Conservation (phyloP, 1,140 invertebrate genomes). For the Brachionus asplanchnoidis region DNA sequence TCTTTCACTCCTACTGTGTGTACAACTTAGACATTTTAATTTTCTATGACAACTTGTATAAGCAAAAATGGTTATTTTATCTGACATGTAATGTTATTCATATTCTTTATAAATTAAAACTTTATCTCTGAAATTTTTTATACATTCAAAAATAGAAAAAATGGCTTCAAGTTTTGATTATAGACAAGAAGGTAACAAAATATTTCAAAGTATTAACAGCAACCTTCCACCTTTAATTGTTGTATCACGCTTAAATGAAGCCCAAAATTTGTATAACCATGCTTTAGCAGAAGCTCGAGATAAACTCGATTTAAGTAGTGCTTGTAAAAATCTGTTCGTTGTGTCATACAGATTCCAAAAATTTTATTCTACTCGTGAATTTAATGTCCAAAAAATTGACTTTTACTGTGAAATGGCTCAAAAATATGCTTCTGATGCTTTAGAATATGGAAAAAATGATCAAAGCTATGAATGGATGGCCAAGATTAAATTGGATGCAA, state of each 20-base stretch:
- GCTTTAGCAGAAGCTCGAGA: background rate
- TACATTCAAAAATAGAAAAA: too few relatives aligned
- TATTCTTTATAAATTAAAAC: too few relatives aligned
- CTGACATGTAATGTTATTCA: too few relatives aligned
- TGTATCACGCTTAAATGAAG: background rate
- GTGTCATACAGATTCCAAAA: background rate
- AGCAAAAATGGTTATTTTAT: too few relatives aligned
- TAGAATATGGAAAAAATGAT: background rate
- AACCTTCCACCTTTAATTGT: background rate
- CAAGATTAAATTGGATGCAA: background rate
- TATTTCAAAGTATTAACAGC: background rate
- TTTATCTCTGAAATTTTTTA: too few relatives aligned
- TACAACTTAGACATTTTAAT: too few relatives aligned
- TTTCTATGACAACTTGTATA: too few relatives aligned
- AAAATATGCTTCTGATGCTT: background rate
- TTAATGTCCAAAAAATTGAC: background rate
- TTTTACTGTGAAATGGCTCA: background rate
- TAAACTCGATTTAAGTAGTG: background rate
- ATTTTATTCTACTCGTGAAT: background rate
- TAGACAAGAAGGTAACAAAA: background rate
- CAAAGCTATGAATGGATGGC: background rate
- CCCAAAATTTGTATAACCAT: background rate
- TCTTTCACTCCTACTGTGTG: too few relatives aligned
- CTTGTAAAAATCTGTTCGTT: background rate
- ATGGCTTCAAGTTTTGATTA: background rate